Percentiles rank a stretch among this genome's conserved stretches.
Evolutionary conservation across 2,888 invertebrate species (phyloP).

Genomic region (Troides oblongomaculatus): DNA sequence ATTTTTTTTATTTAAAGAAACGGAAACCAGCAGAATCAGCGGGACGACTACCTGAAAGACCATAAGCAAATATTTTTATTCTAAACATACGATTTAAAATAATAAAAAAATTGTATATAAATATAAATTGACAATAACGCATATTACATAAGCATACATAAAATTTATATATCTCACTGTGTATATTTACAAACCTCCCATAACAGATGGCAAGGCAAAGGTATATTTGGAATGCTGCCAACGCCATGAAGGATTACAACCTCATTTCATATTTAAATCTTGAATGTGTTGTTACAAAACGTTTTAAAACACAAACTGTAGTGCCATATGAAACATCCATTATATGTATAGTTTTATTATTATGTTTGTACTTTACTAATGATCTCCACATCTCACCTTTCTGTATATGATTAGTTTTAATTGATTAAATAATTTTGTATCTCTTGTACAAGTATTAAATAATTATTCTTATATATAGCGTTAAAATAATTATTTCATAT

Average conservation of each 20-base stretch:
- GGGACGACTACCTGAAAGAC: too few species aligned
- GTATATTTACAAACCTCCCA: conserved; percentile 1
- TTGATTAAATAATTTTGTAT: too few species aligned
- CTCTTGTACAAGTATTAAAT: too few species aligned
- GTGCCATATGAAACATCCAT: background rate
- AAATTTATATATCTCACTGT: background rate
- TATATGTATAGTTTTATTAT: background rate
- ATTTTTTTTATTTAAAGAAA: background rate
- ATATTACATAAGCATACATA: too few species aligned
- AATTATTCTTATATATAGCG: background rate
- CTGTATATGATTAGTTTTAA: too few species aligned
- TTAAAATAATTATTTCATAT: background rate
- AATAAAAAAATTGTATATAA: too few species aligned
- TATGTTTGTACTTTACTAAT: too few species aligned
- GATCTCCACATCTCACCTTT: too few species aligned
- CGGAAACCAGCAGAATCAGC: too few species aligned
- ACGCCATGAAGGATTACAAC: conserved; percentile 16
- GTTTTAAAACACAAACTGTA: conserved; percentile 2
- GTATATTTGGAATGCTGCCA: conserved; percentile 15
- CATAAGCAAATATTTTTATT: too few species aligned
- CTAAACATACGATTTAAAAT: too few species aligned
- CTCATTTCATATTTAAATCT: conserved; percentile 21
- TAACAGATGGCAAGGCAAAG: conserved; percentile 11
- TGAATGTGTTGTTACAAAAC: conserved; percentile 13
- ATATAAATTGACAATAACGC: too few species aligned